Evolutionary conservation across 2,797 vertebrate species (phyloP).

Genomic region (Mormyrops attenuatus): DNA sequence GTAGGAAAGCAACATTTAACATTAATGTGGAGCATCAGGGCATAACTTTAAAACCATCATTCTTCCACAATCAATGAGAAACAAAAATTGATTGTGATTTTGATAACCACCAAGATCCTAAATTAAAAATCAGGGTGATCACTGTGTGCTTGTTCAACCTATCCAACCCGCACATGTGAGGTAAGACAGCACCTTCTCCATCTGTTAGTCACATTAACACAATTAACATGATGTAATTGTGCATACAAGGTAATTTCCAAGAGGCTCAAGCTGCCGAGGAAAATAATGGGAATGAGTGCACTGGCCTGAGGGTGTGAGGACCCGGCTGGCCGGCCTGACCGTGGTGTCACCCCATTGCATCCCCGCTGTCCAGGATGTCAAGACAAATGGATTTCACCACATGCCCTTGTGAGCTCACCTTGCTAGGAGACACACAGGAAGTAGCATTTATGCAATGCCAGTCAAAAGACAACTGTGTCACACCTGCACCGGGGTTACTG

Average conservation of each 20-base stretch:
- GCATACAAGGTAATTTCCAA: constrained; percentile 43
- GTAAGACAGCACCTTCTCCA: constrained; percentile 25
- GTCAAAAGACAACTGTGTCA: constrained; percentile 54
- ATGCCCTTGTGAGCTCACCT: constrained; percentile 72
- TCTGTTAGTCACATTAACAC: constrained; percentile 23
- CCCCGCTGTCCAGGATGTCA: constrained; percentile 60
- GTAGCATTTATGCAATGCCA: constrained; percentile 55
- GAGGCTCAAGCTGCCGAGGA: constrained; percentile 37
- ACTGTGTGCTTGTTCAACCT: neutral
- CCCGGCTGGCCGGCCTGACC: constrained; percentile 43
- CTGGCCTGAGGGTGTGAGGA: constrained; percentile 27
- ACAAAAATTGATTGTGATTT: neutral
- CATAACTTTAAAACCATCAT: neutral
- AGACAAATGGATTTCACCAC: constrained; percentile 60
- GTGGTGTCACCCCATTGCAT: constrained; percentile 48
- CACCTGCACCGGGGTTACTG: constrained; percentile 54
- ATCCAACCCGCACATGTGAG: neutral
- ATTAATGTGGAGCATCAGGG: neutral
- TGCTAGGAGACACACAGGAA: constrained; percentile 66
- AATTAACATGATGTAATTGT: constrained; percentile 47
- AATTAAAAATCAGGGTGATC: neutral
- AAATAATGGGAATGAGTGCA: constrained; percentile 17
- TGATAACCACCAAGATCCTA: neutral
- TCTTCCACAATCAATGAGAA: neutral
- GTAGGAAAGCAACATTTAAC: neutral